Evolutionary conservation across 1,140 invertebrate genomes (phyloP).

Genomic region (Pissodes strobi): DNA sequence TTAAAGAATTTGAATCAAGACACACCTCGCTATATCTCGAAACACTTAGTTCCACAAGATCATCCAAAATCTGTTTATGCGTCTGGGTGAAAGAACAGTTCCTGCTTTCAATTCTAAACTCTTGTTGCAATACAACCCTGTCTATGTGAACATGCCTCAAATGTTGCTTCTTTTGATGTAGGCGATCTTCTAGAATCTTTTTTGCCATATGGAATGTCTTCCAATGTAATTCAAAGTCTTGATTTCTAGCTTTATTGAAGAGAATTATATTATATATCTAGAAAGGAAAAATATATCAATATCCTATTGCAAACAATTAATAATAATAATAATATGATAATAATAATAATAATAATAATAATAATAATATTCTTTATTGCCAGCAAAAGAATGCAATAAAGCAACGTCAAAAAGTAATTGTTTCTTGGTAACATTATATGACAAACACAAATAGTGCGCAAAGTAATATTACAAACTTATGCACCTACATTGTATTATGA

Average conservation of each 20-base stretch:
- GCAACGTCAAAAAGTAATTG: too few relatives aligned
- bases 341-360: too few relatives aligned
- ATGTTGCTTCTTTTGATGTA: slow-evolving; percentile 65
- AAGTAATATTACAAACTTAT: too few relatives aligned
- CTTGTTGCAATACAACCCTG: slow-evolving; percentile 69
- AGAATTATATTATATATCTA: slow-evolving; percentile 67
- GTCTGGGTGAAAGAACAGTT: slow-evolving; percentile 59
- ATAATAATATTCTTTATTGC: too few relatives aligned
- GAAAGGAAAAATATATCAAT: too few relatives aligned
- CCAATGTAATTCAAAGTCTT: slow-evolving; percentile 61
- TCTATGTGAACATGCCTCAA: slow-evolving; percentile 69
- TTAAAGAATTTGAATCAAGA: too few relatives aligned
- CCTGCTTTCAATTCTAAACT: slow-evolving; percentile 60
- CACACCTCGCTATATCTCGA: slow-evolving; percentile 71
- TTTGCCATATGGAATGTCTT: slow-evolving; percentile 67
- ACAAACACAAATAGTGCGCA: too few relatives aligned
- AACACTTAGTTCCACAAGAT: slow-evolving; percentile 68
- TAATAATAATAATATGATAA: too few relatives aligned
- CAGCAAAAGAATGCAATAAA: too few relatives aligned
- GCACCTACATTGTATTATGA: too few relatives aligned
- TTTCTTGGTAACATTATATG: too few relatives aligned
- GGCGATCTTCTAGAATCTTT: slow-evolving; percentile 64
- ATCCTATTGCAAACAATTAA: too few relatives aligned
- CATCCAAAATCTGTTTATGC: slow-evolving; percentile 65
- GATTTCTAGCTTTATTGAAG: slow-evolving; percentile 60